These are phyloP conservation scores for Myiothlypis coronata DNA, from an alignment of 2,797 vertebrate species.

Conservation along the genomic window DNA sequence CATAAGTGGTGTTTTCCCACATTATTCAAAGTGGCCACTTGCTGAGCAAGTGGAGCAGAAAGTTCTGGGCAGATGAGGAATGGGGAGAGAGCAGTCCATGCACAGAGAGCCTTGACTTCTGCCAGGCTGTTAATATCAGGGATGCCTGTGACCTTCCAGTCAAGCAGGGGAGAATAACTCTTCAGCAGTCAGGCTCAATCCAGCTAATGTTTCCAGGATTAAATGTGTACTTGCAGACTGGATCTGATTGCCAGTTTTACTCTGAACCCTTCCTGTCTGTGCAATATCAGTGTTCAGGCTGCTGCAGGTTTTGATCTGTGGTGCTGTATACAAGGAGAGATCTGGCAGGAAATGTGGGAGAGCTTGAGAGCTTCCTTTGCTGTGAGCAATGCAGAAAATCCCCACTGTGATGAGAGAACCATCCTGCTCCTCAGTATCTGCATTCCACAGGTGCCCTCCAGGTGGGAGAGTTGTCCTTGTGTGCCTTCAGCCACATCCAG, in stretches of 20 bases:
- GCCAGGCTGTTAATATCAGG: constrained; percentile 7
- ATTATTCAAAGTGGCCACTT: constrained; percentile 36
- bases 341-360: not conserved
- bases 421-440: not conserved
- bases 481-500: not conserved
- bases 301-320: not conserved
- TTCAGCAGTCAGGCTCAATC: constrained; percentile 13
- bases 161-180: constrained; percentile 42
- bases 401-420: not conserved
- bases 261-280: not conserved
- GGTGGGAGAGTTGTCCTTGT: rapidly evolving
- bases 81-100: constrained; percentile 5
- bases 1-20: constrained; percentile 39
- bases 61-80: constrained; percentile 29
- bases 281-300: not conserved
- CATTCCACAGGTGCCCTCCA: not conserved
- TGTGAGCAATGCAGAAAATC: not conserved
- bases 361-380: not conserved
- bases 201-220: not conserved
- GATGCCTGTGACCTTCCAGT: constrained; percentile 46
- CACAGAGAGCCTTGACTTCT: constrained; percentile 15
- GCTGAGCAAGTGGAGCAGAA: constrained; percentile 49
- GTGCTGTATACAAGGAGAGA: not conserved
- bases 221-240: not conserved
- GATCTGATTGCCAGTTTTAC: not conserved